Conservation (phyloP, 1,140 invertebrate genomes). For the Whitmania pigra region DNA sequence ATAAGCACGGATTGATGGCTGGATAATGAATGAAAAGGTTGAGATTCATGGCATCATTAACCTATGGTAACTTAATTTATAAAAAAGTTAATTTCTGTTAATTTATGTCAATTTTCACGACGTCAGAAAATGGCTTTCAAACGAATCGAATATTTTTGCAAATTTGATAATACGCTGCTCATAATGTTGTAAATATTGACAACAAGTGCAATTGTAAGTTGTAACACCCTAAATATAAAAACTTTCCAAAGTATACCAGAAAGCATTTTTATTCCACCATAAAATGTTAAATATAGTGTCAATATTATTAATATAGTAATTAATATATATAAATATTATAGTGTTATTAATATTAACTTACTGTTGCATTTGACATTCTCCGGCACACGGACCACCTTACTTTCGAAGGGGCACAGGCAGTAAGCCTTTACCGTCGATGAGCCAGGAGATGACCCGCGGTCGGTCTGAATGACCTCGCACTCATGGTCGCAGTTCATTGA, state of each 20-base stretch:
- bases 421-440: not conserved
- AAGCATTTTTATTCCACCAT: too few species aligned
- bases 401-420: not conserved
- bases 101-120: too few species aligned
- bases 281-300: too few species aligned
- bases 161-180: too few species aligned
- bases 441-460: not conserved
- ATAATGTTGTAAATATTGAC: too few species aligned
- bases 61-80: not conserved
- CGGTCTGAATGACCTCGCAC: not conserved
- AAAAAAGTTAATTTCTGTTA: too few species aligned
- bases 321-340: not conserved
- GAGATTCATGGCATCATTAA: too few species aligned
- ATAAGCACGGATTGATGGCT: not conserved
- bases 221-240: too few species aligned
- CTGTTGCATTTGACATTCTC: conserved; percentile 2
- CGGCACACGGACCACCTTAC: not conserved
- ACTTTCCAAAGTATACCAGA: too few species aligned
- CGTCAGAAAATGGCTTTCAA: too few species aligned
- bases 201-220: too few species aligned
- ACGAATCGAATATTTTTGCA: too few species aligned
- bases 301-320: not conserved
- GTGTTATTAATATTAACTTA: not conserved
- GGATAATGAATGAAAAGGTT: not conserved
- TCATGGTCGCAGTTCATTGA: conserved; percentile 5